Conservation (phyloP, 30 jellyfish, hydroid and myxozoan species). For the Rhopilema esculentum region DNA sequence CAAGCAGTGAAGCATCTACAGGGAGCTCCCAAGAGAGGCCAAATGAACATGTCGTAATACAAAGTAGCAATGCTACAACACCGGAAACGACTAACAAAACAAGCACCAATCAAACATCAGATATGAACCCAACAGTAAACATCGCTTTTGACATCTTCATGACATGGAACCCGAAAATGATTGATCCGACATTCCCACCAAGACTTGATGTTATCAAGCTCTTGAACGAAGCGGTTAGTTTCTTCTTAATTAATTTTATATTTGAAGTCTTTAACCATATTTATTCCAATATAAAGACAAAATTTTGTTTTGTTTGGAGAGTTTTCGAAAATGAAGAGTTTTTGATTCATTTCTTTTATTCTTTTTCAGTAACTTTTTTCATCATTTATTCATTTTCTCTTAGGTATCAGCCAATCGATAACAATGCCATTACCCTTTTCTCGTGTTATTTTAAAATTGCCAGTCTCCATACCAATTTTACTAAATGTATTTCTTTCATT, state of each 20-base stretch:
- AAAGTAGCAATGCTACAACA: background rate
- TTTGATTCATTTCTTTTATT: too few species aligned
- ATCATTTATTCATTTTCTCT: too few species aligned
- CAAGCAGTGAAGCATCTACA: background rate
- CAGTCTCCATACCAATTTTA: too few species aligned
- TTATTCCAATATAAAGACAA: too few species aligned
- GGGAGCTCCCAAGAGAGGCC: background rate
- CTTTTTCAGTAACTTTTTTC: too few species aligned
- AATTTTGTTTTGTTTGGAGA: too few species aligned
- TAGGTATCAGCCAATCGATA: too few species aligned
- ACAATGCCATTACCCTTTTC: too few species aligned
- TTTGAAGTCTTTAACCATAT: too few species aligned
- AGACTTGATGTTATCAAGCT: slow-evolving; percentile 45
- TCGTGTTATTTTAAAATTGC: too few species aligned
- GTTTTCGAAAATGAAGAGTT: too few species aligned
- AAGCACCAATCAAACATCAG: background rate
- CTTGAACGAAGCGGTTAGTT: slow-evolving; percentile 85
- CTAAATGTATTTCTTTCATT: background rate
- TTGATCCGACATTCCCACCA: slow-evolving; percentile 79
- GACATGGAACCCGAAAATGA: slow-evolving; percentile 62
- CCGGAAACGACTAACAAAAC: background rate
- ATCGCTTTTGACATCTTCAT: slow-evolving; percentile 67
- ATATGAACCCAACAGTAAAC: background rate
- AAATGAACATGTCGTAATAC: background rate
- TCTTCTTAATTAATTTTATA: too few species aligned